Evolutionary conservation across 2,888 invertebrate species (phyloP).

Genomic region (Eristalinus sepulchralis): DNA sequence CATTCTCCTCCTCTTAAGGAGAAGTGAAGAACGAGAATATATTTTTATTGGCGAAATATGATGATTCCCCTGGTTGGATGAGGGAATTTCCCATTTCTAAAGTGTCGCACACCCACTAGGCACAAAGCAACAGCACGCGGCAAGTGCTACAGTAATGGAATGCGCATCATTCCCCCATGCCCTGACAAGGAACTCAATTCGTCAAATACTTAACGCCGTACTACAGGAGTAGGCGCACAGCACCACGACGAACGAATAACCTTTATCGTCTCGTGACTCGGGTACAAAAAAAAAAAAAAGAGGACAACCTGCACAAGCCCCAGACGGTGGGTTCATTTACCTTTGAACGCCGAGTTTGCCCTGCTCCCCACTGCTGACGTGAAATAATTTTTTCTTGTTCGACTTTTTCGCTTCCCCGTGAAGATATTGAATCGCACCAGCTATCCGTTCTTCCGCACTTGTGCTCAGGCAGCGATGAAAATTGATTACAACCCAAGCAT

Average conservation of each 20-base stretch:
- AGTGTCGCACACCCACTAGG: not conserved
- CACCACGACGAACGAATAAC: not conserved
- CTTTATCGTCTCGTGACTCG: not conserved
- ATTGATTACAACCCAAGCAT: constrained; percentile 42
- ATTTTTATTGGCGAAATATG: not conserved
- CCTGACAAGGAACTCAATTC: not conserved
- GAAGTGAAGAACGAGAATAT: not conserved
- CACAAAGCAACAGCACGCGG: not conserved
- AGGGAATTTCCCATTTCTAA: not conserved
- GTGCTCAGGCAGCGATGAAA: constrained; percentile 34
- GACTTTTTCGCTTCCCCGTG: not conserved
- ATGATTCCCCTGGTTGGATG: not conserved
- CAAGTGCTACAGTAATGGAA: not conserved
- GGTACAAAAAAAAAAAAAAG: not conserved
- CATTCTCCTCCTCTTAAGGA: not conserved
- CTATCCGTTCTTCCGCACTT: not conserved
- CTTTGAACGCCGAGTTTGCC: constrained; percentile 6
- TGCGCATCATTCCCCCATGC: not conserved
- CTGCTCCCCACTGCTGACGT: not conserved
- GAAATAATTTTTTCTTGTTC: not conserved
- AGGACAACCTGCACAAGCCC: constrained; percentile 7
- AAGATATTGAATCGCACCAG: constrained; percentile 35
- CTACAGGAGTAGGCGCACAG: not conserved
- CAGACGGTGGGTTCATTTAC: constrained; percentile 61
- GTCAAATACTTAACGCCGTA: not conserved